These are phyloP conservation scores for Ophiothrix spiculata DNA, from an alignment of 35 echinoderm and acorn worm genomes.

Conservation along the genomic window DNA sequence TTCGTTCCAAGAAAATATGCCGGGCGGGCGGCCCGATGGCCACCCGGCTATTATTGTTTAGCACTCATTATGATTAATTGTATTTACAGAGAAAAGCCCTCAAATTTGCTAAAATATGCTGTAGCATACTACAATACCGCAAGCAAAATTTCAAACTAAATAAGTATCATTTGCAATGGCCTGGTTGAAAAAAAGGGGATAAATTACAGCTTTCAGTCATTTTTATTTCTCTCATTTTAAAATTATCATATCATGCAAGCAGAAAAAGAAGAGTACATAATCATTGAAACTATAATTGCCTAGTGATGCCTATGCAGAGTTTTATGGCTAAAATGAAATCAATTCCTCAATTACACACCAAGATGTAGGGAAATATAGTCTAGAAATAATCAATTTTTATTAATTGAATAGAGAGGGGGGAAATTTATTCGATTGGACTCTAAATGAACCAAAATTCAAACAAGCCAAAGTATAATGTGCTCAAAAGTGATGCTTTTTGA, in stretches of 20 bases:
- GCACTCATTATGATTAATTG: not conserved
- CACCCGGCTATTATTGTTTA: not conserved
- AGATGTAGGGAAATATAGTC: no score
- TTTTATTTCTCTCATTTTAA: not conserved
- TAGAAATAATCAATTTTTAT: no score
- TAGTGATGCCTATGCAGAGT: not conserved
- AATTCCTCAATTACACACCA: no score
- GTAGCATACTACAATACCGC: not conserved
- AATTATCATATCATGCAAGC: not conserved
- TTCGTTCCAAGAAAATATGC: not conserved
- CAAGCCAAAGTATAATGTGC: not conserved
- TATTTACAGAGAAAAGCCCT: conserved; percentile 11
- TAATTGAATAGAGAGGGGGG: no score
- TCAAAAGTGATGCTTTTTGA: not conserved
- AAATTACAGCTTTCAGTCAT: not conserved
- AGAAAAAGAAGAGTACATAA: not conserved
- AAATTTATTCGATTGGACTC: no score
- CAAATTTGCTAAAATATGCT: conserved; percentile 10
- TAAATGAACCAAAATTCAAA: no score
- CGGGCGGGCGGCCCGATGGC: not conserved
- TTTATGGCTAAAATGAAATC: no score
- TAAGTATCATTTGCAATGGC: not conserved
- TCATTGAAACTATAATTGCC: not conserved
- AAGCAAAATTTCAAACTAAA: not conserved
- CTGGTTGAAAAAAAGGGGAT: not conserved